Base-by-base conservation (phyloP, 2,797 vertebrate species). In the Coregonus ussuriensis region DNA sequence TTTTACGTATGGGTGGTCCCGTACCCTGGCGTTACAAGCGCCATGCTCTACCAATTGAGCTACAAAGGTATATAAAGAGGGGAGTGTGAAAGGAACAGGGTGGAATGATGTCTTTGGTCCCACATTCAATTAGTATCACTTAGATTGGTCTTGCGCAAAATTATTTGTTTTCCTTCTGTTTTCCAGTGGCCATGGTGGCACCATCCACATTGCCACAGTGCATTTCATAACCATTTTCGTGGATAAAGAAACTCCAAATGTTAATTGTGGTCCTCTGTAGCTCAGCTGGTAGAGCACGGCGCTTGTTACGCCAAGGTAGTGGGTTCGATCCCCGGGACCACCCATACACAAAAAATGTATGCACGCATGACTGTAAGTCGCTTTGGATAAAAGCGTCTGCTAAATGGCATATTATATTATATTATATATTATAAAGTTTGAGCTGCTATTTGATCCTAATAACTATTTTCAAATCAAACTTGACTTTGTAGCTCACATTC, bases 51-150 rank as follows among this genome's bases (percentile, higher is more conserved):
- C 25, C 25, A 25, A 25, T 25, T 25, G 25, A 25, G 25, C 25
- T 25, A 25, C 25, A 25, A 0, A 25, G 25, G 25, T 25, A 25
- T 25, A 25, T 31, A 33, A 33, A 1, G 25, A 33, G 65, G 25
- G 65, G 25, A 35, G 33, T 11, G 65, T 35, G 65, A 31, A 67
- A 31, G 65, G 31, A 35, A 67, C 65, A 67, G 25, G 31, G 13
- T 67, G 65, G 29, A 67, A 67, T 67, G 25, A 67, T 67, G 65
- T 67, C 65, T 67, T 67, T 33, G 25, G 65, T 33, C 25, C 65
- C 29, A 67, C 25, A 67, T 67, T 67, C 65, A 67, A 33, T 67
- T 67, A 67, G 13, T 15, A 31, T 67, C 31, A 13, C 31, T 33
- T 35, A 33, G 65, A 67, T 67, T 67, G 31, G 25, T 67, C 31